Base-by-base conservation (phyloP, 1,140 invertebrate genomes). In the Trichoplusia ni region DNA sequence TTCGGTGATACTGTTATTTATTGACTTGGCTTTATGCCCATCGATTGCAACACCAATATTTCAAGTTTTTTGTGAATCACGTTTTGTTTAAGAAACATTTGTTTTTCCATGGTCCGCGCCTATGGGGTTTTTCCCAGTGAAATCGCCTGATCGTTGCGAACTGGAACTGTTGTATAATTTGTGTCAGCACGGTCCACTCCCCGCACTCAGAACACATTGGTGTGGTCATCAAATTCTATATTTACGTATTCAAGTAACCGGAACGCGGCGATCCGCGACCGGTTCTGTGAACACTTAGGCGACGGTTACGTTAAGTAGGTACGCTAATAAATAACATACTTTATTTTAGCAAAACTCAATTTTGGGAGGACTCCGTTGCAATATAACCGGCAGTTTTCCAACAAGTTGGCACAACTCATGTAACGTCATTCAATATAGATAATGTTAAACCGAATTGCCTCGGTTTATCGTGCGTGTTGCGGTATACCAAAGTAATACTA, bases 211-310 rank as follows among this genome's bases (percentile, higher is more conserved):
- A 13, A 33, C 38, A 16, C 25, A 58, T 25, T 27, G n/a, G 54
- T 19, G 54, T 16, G 54, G 23, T 58, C 54, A 58, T 58, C 27
- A 44, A 58, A 58, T 58, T 58, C 54, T 58, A 58, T 58, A 58
- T 58, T 58, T 58, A 58, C 54, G 25, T 58, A 42, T 44, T 44
- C 25, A 31, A 42, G 54, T 58, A 58, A 44, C 25, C 54, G 16
- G 25, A 58, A 23, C 37, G 37, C 23, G n/a, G 8, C 25, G 25
- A 58, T 29, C 13, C 25, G 14, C 25, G 11, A 58, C 54, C 37
- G 54, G 38, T 58, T 58, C 25, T 18, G 5, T n/a, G 25, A 31
- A 58, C 37, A 33, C 38, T 35, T 7, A 51, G 25, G 13, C n/a
- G 16, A 19, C 25, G 25, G n/a, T 21, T 35, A 35, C n/a, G 4